Conservation (phyloP, 2,113 vertebrate genomes). For the Mystacornis crossleyi region DNA sequence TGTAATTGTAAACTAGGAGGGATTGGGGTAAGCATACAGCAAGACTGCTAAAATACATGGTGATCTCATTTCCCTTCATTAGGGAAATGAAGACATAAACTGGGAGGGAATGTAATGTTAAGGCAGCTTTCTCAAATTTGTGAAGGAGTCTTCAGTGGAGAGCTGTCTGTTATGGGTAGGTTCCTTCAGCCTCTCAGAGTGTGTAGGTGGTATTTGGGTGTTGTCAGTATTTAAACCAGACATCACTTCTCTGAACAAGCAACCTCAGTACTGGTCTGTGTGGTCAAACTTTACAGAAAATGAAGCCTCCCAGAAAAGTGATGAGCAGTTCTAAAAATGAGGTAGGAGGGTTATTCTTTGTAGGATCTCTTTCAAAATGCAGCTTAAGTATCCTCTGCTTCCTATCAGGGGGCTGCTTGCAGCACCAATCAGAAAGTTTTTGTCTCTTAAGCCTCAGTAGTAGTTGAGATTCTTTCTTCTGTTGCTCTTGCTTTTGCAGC, state of each 20-base stretch:
- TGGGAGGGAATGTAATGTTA: background rate
- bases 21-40: background rate
- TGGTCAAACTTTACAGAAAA: slow-evolving; percentile 68
- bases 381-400: slow-evolving; percentile 40
- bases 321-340: slow-evolving; percentile 66
- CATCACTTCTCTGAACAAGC: slow-evolving; percentile 31
- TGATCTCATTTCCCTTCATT: background rate
- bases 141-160: background rate
- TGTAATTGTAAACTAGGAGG: background rate
- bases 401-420: slow-evolving; percentile 26
- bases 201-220: background rate
- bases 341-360: slow-evolving; percentile 58
- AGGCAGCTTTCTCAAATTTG: background rate
- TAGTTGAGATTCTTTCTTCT: background rate
- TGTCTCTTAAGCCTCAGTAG: background rate
- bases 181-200: background rate
- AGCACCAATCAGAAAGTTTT: slow-evolving; percentile 39
- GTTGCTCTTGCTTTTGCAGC: background rate
- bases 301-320: slow-evolving; percentile 62
- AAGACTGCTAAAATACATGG: background rate
- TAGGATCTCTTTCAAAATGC: slow-evolving; percentile 42
- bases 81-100: background rate
- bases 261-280: slow-evolving; percentile 60
- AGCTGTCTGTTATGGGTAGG: background rate
- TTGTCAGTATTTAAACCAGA: slow-evolving; percentile 26